Conservation (phyloP, 2,888 invertebrate genomes). For the Leucophenga montana region DNA sequence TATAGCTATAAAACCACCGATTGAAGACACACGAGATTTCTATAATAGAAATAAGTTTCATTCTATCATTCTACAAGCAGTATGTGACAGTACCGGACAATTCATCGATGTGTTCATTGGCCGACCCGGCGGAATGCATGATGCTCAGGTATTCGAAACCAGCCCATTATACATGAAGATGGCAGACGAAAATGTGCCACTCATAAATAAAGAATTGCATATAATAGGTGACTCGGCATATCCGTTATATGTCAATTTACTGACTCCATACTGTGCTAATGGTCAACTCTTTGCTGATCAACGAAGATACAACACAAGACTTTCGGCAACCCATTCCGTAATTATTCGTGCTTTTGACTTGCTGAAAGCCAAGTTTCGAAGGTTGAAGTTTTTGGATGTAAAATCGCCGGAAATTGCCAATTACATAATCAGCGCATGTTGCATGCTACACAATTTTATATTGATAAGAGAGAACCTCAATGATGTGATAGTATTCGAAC, state of each 20-base stretch:
- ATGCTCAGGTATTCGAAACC: background rate
- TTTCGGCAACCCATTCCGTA: background rate
- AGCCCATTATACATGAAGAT: too few species aligned
- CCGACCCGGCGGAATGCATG: background rate
- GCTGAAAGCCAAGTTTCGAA: background rate
- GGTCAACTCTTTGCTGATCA: background rate
- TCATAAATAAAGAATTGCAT: background rate
- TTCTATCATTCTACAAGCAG: too few species aligned
- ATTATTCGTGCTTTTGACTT: background rate
- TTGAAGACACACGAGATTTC: too few species aligned
- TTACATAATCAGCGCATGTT: slow-evolving; percentile 14
- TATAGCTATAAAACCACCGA: too few species aligned
- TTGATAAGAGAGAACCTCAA: background rate
- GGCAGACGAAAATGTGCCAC: background rate
- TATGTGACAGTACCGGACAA: too few species aligned
- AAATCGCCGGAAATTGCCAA: slow-evolving; percentile 2
- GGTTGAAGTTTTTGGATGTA: slow-evolving; percentile 10
- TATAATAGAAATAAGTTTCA: too few species aligned
- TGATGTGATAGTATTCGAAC: background rate
- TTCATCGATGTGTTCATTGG: slow-evolving; percentile 13
- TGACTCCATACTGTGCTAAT: background rate
- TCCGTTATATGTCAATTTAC: background rate
- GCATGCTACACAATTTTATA: slow-evolving; percentile 15
- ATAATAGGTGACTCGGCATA: slow-evolving; percentile 10
- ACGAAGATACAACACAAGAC: background rate